Evolutionary conservation across 2,113 vertebrate genomes (phyloP).

Genomic region (Fregata magnificens): DNA sequence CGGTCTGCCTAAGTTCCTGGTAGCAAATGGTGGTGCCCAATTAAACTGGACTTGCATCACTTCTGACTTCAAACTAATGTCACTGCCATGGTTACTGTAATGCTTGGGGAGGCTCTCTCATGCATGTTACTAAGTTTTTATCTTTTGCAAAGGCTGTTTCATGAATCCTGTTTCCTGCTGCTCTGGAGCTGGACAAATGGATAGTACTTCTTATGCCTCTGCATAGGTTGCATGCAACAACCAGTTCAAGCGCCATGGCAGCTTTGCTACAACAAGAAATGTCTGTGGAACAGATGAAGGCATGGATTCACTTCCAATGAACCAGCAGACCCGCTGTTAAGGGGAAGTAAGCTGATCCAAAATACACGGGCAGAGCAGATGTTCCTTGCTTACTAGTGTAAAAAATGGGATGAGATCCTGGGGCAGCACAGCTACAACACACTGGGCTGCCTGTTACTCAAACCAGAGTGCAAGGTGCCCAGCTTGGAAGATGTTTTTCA

Average conservation of each 20-base stretch:
- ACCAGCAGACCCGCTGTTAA: neutral
- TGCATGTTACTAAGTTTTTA: neutral
- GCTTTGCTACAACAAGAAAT: neutral
- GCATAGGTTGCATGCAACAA: neutral
- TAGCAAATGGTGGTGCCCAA: neutral
- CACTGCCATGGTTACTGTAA: neutral
- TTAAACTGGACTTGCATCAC: neutral
- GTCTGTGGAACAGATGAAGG: neutral
- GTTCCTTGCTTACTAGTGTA: neutral
- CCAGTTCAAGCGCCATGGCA: neutral
- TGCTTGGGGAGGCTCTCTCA: neutral
- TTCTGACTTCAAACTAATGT: neutral
- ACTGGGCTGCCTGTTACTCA: neutral
- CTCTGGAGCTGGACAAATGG: neutral
- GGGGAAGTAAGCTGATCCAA: neutral
- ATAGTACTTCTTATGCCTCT: neutral
- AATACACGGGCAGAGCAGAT: slow-evolving; percentile 13
- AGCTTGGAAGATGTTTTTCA: neutral
- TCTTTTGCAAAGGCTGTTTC: neutral
- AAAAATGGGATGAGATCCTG: neutral
- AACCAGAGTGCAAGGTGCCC: neutral
- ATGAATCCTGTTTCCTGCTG: neutral
- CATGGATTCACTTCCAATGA: neutral
- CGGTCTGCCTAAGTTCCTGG: neutral
- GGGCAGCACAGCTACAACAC: neutral